Base-by-base conservation (phyloP, 2,888 invertebrate genomes). In the Leptopilina myrica region DNA sequence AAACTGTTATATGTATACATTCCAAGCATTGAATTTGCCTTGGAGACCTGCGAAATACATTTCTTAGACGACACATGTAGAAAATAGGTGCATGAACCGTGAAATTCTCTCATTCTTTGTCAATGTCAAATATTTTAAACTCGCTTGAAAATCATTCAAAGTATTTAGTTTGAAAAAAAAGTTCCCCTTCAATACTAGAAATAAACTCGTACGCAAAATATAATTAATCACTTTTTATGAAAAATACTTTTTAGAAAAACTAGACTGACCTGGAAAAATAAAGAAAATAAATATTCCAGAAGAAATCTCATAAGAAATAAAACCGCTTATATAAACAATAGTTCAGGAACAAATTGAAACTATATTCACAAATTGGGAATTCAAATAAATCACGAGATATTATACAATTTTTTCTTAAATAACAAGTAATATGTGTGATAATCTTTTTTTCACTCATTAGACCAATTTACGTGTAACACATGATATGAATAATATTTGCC, bases 51-150 rank as follows among this genome's bases (percentile, higher is more conserved):
- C 73, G 49, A 67, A 67, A 67, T 67, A 67, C 49, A 14, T 73
- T 26, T 40, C 56, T 56, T 56, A 49, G 56, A 33, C 14, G 53
- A 56, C 20, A 69, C 9, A 15, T 69, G 14, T 49, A 69, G 49
- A 73, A 73, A 56, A 5, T 33, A 33, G 56, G 33, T 9, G 73
- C 73, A 73, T n/a, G 20, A 14, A 73, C 53, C 73, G 73, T 73
- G 73, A 73, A 73, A 73, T 73, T 73, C 73, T 33, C 53, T n/a
- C 53, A 5, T 53, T 73, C 69, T 69, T 69, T 73, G 26, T 73
- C 73, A 73, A 73, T 73, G 56, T 73, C 73, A 56, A 73, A 73
- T 73, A 73, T 56, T 56, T 56, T 56, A 73, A 73, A 33, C 53
- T 56, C 73, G 26, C 33, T 73, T 33, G 5, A 33, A 33, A 73